Base-by-base conservation (phyloP, 1,140 invertebrate genomes). In the Babylonia areolata region DNA sequence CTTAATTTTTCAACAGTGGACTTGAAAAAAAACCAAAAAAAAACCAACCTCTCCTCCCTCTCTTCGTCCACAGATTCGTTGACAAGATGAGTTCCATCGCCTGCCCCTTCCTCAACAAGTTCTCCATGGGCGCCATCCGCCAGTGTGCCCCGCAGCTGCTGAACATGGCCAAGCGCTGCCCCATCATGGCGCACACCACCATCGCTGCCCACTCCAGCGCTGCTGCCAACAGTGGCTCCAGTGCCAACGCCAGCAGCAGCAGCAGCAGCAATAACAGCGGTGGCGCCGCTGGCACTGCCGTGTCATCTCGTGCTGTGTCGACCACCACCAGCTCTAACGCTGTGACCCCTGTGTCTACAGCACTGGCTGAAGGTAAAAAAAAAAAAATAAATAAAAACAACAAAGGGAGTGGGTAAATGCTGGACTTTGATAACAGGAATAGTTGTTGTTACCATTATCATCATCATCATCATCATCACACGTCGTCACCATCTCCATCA, bases 51-150 rank as follows among this genome's bases (percentile, higher is more conserved):
- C 20, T 79, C 42, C 39, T 40, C 46, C 28, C 40, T 80, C 51
- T 71, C 3, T 51, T 9, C 54, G 31, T 46, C 71, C 5, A 3
- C 51, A 58, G 77, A 39, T 31, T 46, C 11, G 54, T 2, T 28
- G 46, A 39, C 73, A 87, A 46, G 31, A 93, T 92, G 92, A 91
- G 89, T 31, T 85, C 92, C 75, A 85, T 93, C 51, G 89, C 92
- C 54, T 94, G 94, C 89, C 93, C 94, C 37, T 94, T 94, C 87
- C 84, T 94, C 81, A 93, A 91, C 73, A 90, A 92, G 58, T 90
- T 94, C 28, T 91, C 92, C 3, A 64, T 92, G 71, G 88, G 86
- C 73, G 89, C 88, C 79, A 89, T 94, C 42, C 89, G 89, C 69
- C 92, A 94, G 89, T 91, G 90, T 86, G 91, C 92, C 42, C 91